Evolutionary conservation across 2,888 invertebrate genomes (phyloP), one percentile per base, ranked within the genome.

Genomic region (Smittia aterrima): DNA sequence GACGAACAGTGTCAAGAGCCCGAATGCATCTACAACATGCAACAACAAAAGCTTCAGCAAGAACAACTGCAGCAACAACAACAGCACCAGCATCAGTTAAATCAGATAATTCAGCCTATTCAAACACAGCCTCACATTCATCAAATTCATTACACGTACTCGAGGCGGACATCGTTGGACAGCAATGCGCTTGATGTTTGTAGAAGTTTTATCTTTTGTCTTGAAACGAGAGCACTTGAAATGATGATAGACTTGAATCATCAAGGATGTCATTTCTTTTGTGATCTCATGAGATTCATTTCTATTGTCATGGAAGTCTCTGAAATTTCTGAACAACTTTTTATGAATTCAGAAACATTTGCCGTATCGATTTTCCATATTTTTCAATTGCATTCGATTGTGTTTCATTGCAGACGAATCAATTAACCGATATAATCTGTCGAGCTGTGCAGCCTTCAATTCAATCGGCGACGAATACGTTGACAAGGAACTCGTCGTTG

Each of bases 361-460:
- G 3, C n/a, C 58, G 1, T 22, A 58, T 58, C 27, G 27, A 64
- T 64, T 64, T 27, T 64, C n/a, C 22, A 27, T 64, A 27, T 64
- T 64, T 27, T 58, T 58, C 22, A 22, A 58, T 22, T 22, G 47
- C 47, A 66, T 22, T 47, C 16, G 47, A 47, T 16, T 47, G 32
- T 32, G 20, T 66, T 67, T 32, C 22, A 38, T 67, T 83, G 78
- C 82, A 83, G 83, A 83, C 82, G 77, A 83, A 83, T 79, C 83
- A 83, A 79, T 80, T 83, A 77, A 83, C 83, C 79, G 83, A 83
- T 78, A 83, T 83, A 77, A 79, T 83, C 78, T 83, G 83, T 77
- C 83, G 83, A 75, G 83, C 83, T 13, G 82, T 82, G 75, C 83
- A 83, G 76, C 83, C 83, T 78, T 83, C 83, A 76, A 83, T 83